Conservation (phyloP, 2,888 invertebrate species). For the Eustalomyia histrio region DNA sequence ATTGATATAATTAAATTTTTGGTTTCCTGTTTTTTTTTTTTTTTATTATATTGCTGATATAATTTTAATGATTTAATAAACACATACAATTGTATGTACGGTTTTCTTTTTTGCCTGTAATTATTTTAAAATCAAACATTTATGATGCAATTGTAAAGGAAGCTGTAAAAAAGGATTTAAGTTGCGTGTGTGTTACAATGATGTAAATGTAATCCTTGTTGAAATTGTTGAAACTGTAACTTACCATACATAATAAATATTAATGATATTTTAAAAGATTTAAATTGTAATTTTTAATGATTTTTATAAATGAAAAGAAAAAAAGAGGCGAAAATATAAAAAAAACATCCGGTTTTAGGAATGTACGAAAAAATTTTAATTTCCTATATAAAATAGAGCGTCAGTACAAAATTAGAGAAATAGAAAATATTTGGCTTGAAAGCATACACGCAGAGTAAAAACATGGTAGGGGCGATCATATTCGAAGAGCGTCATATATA, state of each 20-base stretch:
- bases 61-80: conserved; percentile 68
- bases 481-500: too few species aligned
- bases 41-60: conserved; percentile 60
- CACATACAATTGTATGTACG: conserved; percentile 32
- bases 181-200: conserved; percentile 58
- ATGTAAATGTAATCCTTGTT: conserved; percentile 57
- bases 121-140: conserved; percentile 3
- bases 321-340: neutral
- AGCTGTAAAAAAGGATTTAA: conserved; percentile 65
- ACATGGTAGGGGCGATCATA: too few species aligned
- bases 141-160: conserved; percentile 24
- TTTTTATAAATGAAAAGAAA: neutral
- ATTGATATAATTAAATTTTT: conserved; percentile 62
- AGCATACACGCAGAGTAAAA: too few species aligned
- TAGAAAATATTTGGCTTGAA: too few species aligned
- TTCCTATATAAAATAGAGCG: too few species aligned
- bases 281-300: conserved; percentile 37
- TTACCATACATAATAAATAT: conserved; percentile 24
- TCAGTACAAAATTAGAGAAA: too few species aligned
- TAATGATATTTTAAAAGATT: conserved; percentile 59
- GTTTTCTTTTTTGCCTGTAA: conserved; percentile 13
- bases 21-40: conserved; percentile 58
- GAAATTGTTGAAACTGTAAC: conserved; percentile 51
- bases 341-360: conserved; percentile 40
- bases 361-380: neutral